Evolutionary conservation across 2,888 invertebrate species (phyloP).

Genomic region (Latrodectus hesperus): DNA sequence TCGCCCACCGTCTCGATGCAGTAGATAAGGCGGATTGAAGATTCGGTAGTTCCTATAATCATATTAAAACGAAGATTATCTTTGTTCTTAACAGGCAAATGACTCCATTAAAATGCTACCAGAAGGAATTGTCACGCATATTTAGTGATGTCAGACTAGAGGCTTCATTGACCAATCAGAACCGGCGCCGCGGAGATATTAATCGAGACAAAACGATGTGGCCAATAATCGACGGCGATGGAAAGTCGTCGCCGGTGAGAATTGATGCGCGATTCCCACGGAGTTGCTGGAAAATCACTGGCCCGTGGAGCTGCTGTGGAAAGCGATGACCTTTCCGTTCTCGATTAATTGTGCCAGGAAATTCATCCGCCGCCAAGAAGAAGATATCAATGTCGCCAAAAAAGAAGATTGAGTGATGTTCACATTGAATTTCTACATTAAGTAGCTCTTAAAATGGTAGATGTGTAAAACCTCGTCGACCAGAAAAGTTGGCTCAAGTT

Average conservation of each 20-base stretch:
- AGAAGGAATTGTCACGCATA: background rate
- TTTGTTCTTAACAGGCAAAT: background rate
- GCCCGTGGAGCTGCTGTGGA: constrained; percentile 22
- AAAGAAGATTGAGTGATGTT: too few relatives aligned
- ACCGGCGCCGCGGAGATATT: constrained; percentile 23
- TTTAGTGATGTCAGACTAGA: background rate
- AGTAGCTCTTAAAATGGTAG: too few relatives aligned
- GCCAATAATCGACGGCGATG: constrained; percentile 22
- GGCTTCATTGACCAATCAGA: constrained; percentile 50
- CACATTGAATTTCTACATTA: too few relatives aligned
- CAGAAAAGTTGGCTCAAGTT: too few relatives aligned
- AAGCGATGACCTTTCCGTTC: constrained; percentile 36
- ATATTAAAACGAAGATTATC: background rate
- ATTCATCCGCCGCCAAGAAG: too few relatives aligned
- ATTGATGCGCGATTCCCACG: constrained; percentile 43
- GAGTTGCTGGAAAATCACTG: constrained; percentile 7
- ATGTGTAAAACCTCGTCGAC: too few relatives aligned
- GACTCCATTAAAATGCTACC: constrained; percentile 5
- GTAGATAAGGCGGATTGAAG: background rate
- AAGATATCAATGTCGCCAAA: too few relatives aligned
- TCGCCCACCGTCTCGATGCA: background rate
- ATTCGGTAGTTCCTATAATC: constrained; percentile 2
- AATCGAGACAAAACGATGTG: constrained; percentile 54
- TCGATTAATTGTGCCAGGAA: background rate
- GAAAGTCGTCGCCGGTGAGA: constrained; percentile 17